phyloP scores from a whole-genome alignment of 2,888 invertebrate genomes.

The Pachydiplax longipennis region DNA sequence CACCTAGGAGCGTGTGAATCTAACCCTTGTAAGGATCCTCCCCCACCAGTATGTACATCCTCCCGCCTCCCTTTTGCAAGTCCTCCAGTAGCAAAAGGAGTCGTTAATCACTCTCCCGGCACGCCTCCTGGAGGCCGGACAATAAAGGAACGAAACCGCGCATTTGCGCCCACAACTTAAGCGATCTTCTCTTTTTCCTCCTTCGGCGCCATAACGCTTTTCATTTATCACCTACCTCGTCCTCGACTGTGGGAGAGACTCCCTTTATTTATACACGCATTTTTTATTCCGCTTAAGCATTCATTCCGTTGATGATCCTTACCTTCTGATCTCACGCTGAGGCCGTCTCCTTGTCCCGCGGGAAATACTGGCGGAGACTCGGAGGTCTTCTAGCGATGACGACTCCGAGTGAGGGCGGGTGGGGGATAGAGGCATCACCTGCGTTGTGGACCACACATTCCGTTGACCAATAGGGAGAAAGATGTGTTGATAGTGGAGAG shows the following conservation, averaged over 20 bases:
- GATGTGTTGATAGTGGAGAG: background rate
- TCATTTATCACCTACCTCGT: constrained; percentile 5
- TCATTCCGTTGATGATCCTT: background rate
- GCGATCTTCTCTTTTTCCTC: background rate
- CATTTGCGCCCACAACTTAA: background rate
- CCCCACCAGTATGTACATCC: background rate
- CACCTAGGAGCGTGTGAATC: background rate
- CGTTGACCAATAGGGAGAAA: background rate
- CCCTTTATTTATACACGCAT: background rate
- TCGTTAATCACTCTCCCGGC: constrained; percentile 26
- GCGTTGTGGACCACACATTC: background rate
- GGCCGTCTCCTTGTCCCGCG: background rate
- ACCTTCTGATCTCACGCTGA: background rate
- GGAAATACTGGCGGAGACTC: background rate
- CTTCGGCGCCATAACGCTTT: background rate
- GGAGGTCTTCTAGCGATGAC: background rate
- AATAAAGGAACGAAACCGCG: constrained; percentile 27
- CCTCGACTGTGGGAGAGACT: background rate
- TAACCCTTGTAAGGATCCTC: background rate
- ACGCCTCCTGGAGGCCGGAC: constrained; percentile 37
- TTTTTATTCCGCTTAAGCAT: background rate
- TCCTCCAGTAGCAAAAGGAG: constrained; percentile 4
- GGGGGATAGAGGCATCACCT: background rate
- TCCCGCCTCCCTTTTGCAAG: background rate
- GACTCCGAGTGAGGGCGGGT: background rate